phyloP scores from a whole-genome alignment of 2,113 vertebrate genomes.

The Lonchura striata region DNA sequence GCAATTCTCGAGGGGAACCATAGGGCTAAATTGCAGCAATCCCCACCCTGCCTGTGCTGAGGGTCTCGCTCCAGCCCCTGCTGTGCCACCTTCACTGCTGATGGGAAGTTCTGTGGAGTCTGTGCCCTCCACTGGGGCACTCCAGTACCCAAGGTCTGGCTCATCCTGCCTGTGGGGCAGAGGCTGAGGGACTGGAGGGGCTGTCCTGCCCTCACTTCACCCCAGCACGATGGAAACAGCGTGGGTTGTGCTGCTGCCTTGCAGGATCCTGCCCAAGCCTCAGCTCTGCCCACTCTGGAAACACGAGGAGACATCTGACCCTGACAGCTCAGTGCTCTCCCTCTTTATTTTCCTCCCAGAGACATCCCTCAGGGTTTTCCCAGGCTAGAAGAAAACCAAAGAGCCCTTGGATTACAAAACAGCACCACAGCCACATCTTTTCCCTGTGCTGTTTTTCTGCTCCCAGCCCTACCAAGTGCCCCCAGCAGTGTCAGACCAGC shows the following conservation, averaged over 20 bases:
- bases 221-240: neutral
- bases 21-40: rapidly evolving
- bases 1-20: rapidly evolving
- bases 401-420: neutral
- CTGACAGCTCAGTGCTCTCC: neutral
- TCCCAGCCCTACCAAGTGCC: neutral
- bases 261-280: neutral
- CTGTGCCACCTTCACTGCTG: neutral
- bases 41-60: neutral
- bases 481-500: neutral
- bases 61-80: neutral
- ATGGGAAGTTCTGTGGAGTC: too few relatives aligned
- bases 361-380: conserved; percentile 28
- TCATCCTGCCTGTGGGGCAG: neutral
- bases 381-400: conserved; percentile 16
- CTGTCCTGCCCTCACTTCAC: neutral
- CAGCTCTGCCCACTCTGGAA: neutral
- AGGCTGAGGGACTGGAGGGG: neutral
- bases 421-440: neutral
- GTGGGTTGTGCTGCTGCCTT: neutral
- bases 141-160: neutral
- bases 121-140: neutral
- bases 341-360: neutral
- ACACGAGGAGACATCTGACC: neutral
- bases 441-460: neutral